Evolutionary conservation across 2,888 invertebrate species (phyloP), one percentile per base, ranked within the genome.

Genomic region (Entomobrya proxima): DNA sequence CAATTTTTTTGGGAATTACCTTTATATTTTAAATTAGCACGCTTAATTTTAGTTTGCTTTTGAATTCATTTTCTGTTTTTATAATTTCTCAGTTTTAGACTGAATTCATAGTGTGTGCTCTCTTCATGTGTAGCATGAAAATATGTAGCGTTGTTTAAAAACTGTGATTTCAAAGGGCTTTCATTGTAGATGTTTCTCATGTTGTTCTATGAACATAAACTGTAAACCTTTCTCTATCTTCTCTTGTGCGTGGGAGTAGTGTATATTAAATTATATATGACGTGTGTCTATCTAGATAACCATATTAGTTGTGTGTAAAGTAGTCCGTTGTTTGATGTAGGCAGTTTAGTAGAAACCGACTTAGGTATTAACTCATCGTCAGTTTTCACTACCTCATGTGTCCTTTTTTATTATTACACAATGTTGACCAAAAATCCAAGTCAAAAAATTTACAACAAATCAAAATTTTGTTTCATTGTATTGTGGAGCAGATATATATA

Each of bases 311-410:
- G n/a, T n/a, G n/a, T n/a, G n/a, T n/a, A n/a, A n/a, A 72, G 75
- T 82, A 75, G 81, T 40, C 40, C n/a, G 37, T 61, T 61, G 24
- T 61, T 44, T 58, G 74, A n/a, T 35, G 61, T 58, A 15, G 47
- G 47, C 15, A 77, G 55, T 40, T n/a, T n/a, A 47, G 69, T 69
- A 69, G 69, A 24, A 44, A 40, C 37, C 9, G 1, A 58, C 35
- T 40, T 15, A 11, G 44, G 55, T 58, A 74, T 79, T 50, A 80
- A 76, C 76, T 80, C n/a, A n/a, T n/a, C n/a, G n/a, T n/a, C 87
- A 87, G 87, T 85, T 87, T 84, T 87, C 87, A 87, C 87, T 87
- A 87, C 87, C 87, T 85, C 52, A 72, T 85, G 86, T 79, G 79
- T 82, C 86, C 76, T 86, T 82, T 32, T 58, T 79, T 79, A 52